Conservation (phyloP, 2,888 invertebrate species). For the Platycnemis pennipes region DNA sequence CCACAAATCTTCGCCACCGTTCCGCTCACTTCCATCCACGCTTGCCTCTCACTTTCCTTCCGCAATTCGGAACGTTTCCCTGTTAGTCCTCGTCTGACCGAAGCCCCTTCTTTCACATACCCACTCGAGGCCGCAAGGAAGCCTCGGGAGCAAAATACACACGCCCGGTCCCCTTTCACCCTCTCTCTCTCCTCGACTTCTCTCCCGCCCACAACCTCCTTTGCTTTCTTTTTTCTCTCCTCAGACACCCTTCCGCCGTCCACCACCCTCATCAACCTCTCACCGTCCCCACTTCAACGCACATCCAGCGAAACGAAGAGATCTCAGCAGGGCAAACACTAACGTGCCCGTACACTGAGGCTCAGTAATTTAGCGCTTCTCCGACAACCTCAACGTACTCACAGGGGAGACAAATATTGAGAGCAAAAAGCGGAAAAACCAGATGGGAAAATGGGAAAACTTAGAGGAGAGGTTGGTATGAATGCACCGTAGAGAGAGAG, state of each 20-base stretch:
- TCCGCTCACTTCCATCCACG: neutral
- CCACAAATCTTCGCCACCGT: neutral
- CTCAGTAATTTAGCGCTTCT: neutral
- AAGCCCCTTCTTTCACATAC: neutral
- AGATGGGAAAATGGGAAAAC: too few species aligned
- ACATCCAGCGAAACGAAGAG: neutral
- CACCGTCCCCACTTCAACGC: neutral
- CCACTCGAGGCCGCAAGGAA: neutral
- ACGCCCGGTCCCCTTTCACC: too few species aligned
- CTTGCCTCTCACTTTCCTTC: neutral
- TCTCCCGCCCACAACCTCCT: neutral
- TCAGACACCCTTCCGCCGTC: too few species aligned
- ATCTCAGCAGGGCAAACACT: neutral
- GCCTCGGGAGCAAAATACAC: neutral
- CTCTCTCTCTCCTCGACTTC: neutral
- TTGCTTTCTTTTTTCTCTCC: neutral
- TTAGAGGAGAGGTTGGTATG: too few species aligned
- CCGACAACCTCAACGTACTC: neutral
- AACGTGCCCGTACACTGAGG: neutral
- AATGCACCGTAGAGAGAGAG: too few species aligned
- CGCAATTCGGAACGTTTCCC: neutral
- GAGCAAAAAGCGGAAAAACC: neutral
- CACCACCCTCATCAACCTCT: neutral
- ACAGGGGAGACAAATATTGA: neutral
- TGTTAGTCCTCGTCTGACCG: conserved; percentile 10